Conservation (phyloP, 2,888 invertebrate species). For the Drosophila kambysellisi region DNA sequence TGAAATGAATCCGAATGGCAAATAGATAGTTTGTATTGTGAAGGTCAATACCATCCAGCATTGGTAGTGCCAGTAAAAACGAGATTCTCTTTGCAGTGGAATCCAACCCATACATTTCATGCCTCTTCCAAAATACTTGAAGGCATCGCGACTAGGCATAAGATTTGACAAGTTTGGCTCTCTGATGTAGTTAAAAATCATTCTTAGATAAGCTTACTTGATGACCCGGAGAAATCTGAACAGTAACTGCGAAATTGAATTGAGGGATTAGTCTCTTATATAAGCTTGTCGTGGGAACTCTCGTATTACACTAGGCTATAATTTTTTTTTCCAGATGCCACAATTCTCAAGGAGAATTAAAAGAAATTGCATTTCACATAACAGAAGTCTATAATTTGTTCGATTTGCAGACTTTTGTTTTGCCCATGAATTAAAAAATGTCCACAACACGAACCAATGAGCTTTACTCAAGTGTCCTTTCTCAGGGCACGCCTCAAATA, state of each 20-base stretch:
- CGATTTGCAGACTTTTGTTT: background rate
- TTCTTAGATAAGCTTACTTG: constrained; percentile 7
- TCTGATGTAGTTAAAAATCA: constrained; percentile 36
- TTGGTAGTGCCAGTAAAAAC: constrained; percentile 9
- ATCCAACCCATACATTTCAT: constrained; percentile 42
- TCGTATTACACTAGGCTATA: constrained; percentile 3
- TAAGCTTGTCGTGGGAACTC: background rate
- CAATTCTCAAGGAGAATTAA: constrained; percentile 30
- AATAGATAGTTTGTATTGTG: background rate
- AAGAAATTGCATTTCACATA: background rate
- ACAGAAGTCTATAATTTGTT: constrained; percentile 1
- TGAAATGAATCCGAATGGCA: constrained; percentile 32
- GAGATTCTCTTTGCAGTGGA: background rate
- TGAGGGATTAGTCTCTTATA: constrained; percentile 21
- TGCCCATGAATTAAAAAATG: constrained; percentile 13
- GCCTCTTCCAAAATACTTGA: constrained; percentile 34
- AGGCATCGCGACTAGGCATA: constrained; percentile 20
- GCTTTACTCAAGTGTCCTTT: constrained; percentile 3
- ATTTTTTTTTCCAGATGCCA: constrained; percentile 28
- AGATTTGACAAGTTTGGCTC: background rate
- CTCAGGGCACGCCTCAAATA: background rate
- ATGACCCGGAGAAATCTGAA: background rate
- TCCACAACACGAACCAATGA: constrained; percentile 4
- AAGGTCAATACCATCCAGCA: background rate
- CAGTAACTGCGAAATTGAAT: constrained; percentile 20